Base-by-base conservation (phyloP, 2,113 vertebrate genomes). In the Actenoides lindsayi region DNA sequence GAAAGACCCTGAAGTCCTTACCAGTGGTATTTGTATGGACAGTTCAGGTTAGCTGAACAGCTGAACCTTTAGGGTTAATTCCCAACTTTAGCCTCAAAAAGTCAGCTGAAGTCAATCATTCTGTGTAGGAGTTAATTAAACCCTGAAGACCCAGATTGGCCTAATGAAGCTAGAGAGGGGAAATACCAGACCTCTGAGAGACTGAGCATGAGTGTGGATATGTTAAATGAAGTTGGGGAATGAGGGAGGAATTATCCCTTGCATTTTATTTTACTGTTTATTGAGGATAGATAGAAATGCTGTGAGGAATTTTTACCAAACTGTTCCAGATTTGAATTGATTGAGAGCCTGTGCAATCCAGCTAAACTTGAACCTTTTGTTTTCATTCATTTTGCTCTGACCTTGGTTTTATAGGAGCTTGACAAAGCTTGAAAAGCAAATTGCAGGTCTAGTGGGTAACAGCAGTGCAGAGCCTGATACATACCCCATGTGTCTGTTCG, bases 341-440 rank as follows among this genome's bases (percentile, higher is more conserved):
- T 11, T 35, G 30, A 68, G 35, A 73, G 16, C 37, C 25, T 64
- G 5, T 83, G 56, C 27, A 48, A 64, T 67, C 18, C 33, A 48
- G 20, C 46, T 74, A 35, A 91, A 73, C 39, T 35, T 30, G 30
- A 83, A 67, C 2, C 1, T 59, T 74, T 77, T 88, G 25, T 46
- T 74, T 27, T 82, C 64, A 64, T 27, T 80, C 54, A 27, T 88
- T 86, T 33, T 83, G 13, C 33, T 5, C 1, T 46, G 42, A 69
- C 42, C 14, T 83, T 64, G 30, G 6, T 56, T 77, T 75, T 63
- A 59, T 5, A 48, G 6, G 42, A 31, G 37, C 51, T 53, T 80
- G 31, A 23, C 80, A 23, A 86, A 62, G 8, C 69, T 93, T 83
- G 67, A 92, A 79, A 83, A 88, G 37, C 37, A 85, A 93, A 89